Evolutionary conservation across 1,140 invertebrate genomes (phyloP), one percentile per base, ranked within the genome.

Genomic region (Phymastichus coffea): DNA sequence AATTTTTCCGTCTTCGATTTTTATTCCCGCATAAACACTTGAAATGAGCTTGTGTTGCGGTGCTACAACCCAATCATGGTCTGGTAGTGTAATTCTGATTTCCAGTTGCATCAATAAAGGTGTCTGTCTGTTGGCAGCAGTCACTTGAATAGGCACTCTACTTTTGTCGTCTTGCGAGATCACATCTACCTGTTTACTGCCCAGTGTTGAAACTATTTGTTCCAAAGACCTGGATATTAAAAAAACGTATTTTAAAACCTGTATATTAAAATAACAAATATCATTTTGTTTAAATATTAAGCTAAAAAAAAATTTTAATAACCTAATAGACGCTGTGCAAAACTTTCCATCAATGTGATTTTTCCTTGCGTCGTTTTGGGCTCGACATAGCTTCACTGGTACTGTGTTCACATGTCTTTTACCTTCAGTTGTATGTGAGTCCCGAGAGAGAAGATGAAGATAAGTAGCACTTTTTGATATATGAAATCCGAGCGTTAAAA

Each of bases 111-210:
- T 33, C 28, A 33, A 12, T 33, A 6, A 7, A 33, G 64, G 43
- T n/a, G 69, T 59, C 65, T 80, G 75, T 53, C 70, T 75, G 19
- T 76, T 77, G 33, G 71, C 78, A 41, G 75, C 78, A 46, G 77
- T 71, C 17, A 77, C 52, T 38, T 77, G 77, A 23, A 81, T 64
- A 23, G 78, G 75, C 0, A 81, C 73, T 10, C 76, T 60, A 20
- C 72, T 70, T 68, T 80, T 80, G 40, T 63, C 59, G 15, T 65
- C 58, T 55, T 63, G 61, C 1, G 22, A 56, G 2, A 62, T 7
- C 25, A 65, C 49, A 19, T 51, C 49, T 17, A 63, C 63, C n/a
- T 66, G 12, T 2, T 57, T 9, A 9, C 60, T 44, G 14, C 60
- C 63, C 1, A 67, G 26, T 41, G 12, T 2, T 9, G 63, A 65